phyloP scores from a whole-genome alignment of 2,113 vertebrate species.

The Campylorhamphus procurvoides region DNA sequence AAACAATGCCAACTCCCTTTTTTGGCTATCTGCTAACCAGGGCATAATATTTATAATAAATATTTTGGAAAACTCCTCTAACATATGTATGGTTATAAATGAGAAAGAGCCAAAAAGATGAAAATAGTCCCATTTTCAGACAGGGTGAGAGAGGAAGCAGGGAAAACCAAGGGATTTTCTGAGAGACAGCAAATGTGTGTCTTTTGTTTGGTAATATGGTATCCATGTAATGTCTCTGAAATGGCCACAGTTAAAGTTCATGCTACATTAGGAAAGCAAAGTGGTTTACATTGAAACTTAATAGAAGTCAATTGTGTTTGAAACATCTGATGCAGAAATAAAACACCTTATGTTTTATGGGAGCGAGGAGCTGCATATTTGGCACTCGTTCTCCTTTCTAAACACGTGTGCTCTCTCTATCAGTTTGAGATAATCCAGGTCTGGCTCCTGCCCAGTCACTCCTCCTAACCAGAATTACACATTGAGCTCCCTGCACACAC shows the following conservation, averaged over 20 bases:
- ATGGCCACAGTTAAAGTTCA: constrained; percentile 70
- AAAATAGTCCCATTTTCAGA: not conserved
- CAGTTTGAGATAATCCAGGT: constrained; percentile 69
- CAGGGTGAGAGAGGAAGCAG: not conserved
- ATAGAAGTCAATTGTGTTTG: constrained; percentile 80
- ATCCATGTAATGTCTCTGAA: constrained; percentile 54
- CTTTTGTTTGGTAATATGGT: constrained; percentile 38
- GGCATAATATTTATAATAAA: constrained; percentile 10
- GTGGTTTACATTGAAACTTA: constrained; percentile 77
- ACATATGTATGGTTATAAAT: not conserved
- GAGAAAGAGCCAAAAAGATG: constrained; percentile 1
- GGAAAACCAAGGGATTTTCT: not conserved
- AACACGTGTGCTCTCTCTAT: constrained; percentile 59
- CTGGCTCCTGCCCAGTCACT: constrained; percentile 72
- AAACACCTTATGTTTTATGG: constrained; percentile 68
- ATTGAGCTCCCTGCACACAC: not conserved
- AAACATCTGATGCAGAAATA: constrained; percentile 74
- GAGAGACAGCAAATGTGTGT: not conserved
- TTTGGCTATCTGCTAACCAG: constrained; percentile 23
- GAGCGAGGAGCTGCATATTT: constrained; percentile 63
- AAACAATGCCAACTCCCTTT: constrained; percentile 2
- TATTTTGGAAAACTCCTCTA: not conserved
- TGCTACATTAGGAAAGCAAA: constrained; percentile 78
- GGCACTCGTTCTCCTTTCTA: constrained; percentile 53
- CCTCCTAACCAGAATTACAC: constrained; percentile 51